These are phyloP conservation scores for Euborellia annulipes DNA, from an alignment of 1,140 invertebrate genomes.

Conservation along the genomic window DNA sequence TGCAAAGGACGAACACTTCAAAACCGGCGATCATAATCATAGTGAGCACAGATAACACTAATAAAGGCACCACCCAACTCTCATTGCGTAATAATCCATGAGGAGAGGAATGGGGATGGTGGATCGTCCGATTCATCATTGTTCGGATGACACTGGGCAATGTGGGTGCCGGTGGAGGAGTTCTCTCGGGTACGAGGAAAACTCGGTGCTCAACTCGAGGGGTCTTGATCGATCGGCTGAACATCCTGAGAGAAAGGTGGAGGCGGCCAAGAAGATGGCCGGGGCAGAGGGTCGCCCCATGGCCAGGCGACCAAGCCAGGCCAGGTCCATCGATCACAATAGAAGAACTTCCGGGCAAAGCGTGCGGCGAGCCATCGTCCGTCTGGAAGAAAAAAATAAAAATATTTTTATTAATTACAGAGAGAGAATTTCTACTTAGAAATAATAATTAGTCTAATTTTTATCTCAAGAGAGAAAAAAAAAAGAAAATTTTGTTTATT, in stretches of 20 bases:
- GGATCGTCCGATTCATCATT: conserved; percentile 26
- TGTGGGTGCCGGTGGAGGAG: conserved; percentile 22
- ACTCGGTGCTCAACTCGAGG: conserved; percentile 61
- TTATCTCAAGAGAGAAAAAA: no score
- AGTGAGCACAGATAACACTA: conserved; percentile 58
- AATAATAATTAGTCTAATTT: no score
- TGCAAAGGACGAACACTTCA: conserved; percentile 79
- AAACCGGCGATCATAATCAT: conserved; percentile 68
- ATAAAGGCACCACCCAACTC: conserved; percentile 71
- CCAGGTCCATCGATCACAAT: neutral
- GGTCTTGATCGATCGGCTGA: conserved; percentile 9
- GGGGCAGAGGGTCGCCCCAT: neutral
- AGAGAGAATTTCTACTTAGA: no score
- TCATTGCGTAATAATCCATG: conserved; percentile 41
- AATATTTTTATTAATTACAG: no score
- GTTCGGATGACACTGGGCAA: conserved; percentile 24
- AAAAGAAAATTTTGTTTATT: no score
- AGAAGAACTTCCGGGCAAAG: no score
- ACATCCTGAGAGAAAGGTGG: neutral
- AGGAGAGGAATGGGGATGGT: conserved; percentile 24
- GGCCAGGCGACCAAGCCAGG: neutral
- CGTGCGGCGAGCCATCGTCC: no score
- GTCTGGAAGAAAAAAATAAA: no score
- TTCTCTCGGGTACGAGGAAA: conserved; percentile 42
- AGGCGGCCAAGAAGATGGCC: neutral